Evolutionary conservation across 2,797 vertebrate species (phyloP).

Genomic region (Acrossocheilus wenchowensis): DNA sequence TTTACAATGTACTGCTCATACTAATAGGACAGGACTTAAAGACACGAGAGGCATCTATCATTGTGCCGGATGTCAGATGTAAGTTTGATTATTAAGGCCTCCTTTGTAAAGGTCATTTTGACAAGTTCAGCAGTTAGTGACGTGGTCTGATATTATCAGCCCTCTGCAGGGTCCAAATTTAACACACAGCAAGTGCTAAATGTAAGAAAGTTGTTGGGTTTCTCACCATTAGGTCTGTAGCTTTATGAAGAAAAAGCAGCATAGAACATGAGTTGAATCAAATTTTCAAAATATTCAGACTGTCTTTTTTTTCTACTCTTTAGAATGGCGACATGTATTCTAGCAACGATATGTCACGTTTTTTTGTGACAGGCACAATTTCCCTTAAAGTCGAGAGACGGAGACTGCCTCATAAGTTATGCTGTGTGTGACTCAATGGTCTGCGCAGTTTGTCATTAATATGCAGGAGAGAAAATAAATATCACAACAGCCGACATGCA

Average conservation of each 20-base stretch:
- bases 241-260: neutral
- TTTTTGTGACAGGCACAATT: neutral
- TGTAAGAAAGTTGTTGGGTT: neutral
- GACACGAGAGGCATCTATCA: conserved; percentile 46
- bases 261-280: neutral
- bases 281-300: neutral
- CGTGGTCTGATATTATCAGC: neutral
- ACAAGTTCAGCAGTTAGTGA: neutral
- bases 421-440: neutral
- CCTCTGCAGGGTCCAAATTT: neutral
- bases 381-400: neutral
- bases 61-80: conserved; percentile 31
- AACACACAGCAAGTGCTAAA: neutral
- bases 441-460: neutral
- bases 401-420: neutral
- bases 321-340: neutral
- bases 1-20: conserved; percentile 44
- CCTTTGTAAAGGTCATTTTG: conserved; percentile 37
- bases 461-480: neutral
- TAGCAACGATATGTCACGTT: neutral
- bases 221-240: neutral
- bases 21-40: conserved; percentile 48
- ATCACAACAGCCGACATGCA: neutral
- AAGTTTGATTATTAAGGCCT: conserved; percentile 18
- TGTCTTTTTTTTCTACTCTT: neutral